Evolutionary conservation across 2,113 vertebrate genomes (phyloP), one percentile per base, ranked within the genome.

Genomic region (Mixornis gularis): DNA sequence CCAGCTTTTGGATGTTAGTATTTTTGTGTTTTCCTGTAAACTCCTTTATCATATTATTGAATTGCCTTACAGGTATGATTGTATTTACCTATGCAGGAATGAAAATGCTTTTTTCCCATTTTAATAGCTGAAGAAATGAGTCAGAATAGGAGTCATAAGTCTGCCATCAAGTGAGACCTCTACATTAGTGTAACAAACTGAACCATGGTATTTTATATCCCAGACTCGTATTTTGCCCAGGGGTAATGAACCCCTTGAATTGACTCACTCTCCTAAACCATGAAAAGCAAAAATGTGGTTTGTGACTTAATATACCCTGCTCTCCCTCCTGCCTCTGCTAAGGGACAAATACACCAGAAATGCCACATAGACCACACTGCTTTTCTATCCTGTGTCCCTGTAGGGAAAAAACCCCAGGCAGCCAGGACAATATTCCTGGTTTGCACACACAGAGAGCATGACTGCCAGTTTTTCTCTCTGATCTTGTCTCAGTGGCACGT

Each of bases 171-270:
- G 27, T 32, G 59, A 51, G 26, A 64, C 7, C 20, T 92, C 19
- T 80, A 3, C 3, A 1, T 58, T 27, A n/a, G 2, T 52, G 5
- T 44, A 44, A 36, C 29, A 59, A 56, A 40, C 7, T 12, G 43
- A 76, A 51, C 12, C 1, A 1, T 14, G 2, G 0, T 38, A 34
- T 93, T 70, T 58, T 20, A 22, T 17, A 34, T 59, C 12, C 20
- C 43, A 68, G 20, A 17, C 40, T 52, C 0, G 0, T 32, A 6
- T 53, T 74, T 51, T 76, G 38, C 41, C n/a, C 10, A 43, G 46
- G 38, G 32, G 7, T 43, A 40, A 52, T 44, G 21, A 3, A 66
- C 46, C n/a, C 27, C 20, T 71, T 49, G 59, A 64, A 52, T 4
- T 56, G 53, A 55, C n/a, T 71, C 40, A 8, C 7, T 59, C 8